Conservation (phyloP, 2,113 vertebrate genomes). For the Cnemophilus loriae region DNA sequence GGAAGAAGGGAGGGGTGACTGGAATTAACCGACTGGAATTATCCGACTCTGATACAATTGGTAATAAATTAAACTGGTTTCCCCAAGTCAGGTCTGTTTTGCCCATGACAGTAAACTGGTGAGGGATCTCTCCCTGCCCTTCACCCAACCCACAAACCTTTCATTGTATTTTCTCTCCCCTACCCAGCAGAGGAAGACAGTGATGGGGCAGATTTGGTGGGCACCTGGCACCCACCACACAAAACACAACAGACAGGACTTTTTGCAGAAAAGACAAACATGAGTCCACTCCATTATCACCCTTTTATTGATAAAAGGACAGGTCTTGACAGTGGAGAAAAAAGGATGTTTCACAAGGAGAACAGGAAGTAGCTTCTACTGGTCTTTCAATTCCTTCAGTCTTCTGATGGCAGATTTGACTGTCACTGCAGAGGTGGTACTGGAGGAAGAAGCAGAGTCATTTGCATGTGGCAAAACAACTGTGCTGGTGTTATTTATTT, state of each 20-base stretch:
- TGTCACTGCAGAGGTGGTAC: conserved; percentile 97
- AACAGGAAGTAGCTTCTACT: conserved; percentile 74
- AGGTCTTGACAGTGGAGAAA: neutral
- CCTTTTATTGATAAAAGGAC: conserved; percentile 51
- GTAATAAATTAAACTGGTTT: neutral
- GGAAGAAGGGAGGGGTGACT: neutral
- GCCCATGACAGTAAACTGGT: neutral
- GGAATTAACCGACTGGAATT: neutral
- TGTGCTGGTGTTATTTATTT: neutral
- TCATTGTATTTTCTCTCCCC: neutral
- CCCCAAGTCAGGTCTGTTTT: neutral
- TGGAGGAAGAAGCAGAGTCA: conserved; percentile 65
- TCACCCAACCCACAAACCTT: neutral
- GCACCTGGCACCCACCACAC: neutral
- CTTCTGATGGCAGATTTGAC: conserved; percentile 98
- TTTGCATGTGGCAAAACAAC: neutral
- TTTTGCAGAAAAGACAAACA: neutral
- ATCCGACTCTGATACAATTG: neutral
- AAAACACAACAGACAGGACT: neutral
- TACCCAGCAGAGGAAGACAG: neutral
- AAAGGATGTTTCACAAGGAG: neutral
- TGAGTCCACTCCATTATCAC: neutral
- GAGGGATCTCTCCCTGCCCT: neutral
- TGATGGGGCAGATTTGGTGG: neutral
- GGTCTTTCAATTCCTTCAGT: conserved; percentile 97